These are phyloP conservation scores for Blennius ocellaris DNA, from an alignment of 2,113 vertebrate species.

Conservation along the genomic window DNA sequence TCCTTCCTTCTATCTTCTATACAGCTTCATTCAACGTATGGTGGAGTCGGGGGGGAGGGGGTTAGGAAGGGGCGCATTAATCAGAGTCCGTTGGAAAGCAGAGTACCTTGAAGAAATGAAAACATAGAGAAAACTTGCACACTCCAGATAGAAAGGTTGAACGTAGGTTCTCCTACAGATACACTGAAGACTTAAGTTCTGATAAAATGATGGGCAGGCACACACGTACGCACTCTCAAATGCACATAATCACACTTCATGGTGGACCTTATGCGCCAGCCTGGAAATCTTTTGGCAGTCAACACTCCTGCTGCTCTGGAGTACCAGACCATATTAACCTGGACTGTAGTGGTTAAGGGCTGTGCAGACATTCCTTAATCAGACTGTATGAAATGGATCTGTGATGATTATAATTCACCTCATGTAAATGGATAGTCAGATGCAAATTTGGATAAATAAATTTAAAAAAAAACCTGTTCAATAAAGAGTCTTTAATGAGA, in stretches of 20 bases:
- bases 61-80: too few species aligned
- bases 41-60: too few species aligned
- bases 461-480: too few species aligned
- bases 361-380: not conserved
- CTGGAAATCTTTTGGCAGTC: slow-evolving; percentile 84
- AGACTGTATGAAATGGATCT: too few species aligned
- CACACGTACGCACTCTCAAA: slow-evolving; percentile 44
- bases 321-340: slow-evolving; percentile 83
- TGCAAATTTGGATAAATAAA: too few species aligned
- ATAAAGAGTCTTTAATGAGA: too few species aligned
- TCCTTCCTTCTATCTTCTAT: not conserved
- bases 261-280: slow-evolving; percentile 90
- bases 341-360: not conserved
- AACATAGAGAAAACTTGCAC: too few species aligned
- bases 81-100: too few species aligned
- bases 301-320: slow-evolving; percentile 81
- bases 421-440: too few species aligned
- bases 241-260: slow-evolving; percentile 75
- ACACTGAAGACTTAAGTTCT: not conserved
- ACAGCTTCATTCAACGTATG: too few species aligned
- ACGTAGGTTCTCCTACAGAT: not conserved
- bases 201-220: slow-evolving; percentile 15
- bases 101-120: too few species aligned
- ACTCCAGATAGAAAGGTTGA: not conserved
- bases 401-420: too few species aligned